Evolutionary conservation across 2,113 vertebrate genomes (phyloP).

Genomic region (Neolamprologus kungweensis): DNA sequence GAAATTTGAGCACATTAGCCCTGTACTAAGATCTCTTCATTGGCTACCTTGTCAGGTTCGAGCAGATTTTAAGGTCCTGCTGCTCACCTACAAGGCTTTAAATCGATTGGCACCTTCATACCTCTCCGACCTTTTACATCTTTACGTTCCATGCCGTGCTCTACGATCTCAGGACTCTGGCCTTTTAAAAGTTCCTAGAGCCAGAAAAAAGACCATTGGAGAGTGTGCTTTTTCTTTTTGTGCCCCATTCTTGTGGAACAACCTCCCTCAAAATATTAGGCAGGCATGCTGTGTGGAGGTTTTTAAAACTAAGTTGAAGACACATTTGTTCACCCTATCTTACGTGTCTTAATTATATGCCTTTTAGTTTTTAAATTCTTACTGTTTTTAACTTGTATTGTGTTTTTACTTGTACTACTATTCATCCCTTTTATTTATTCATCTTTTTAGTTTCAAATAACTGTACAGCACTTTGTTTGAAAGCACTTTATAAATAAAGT

Average conservation of each 20-base stretch:
- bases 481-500: too few relatives aligned
- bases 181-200: background rate
- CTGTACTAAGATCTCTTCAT: background rate
- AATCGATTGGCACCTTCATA: background rate
- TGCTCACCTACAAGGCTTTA: background rate
- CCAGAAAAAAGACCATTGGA: background rate
- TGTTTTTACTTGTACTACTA: background rate
- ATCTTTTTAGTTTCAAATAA: too few relatives aligned
- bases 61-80: background rate
- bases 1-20: background rate
- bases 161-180: background rate
- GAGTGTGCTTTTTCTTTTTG: background rate
- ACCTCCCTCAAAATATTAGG: background rate
- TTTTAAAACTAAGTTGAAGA: background rate
- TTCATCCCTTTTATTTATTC: too few relatives aligned
- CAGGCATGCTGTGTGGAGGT: background rate
- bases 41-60: background rate
- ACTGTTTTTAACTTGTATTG: background rate
- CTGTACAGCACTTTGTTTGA: too few relatives aligned
- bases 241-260: background rate
- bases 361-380: too few relatives aligned
- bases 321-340: background rate
- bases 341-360: rapidly evolving
- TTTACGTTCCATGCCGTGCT: background rate
- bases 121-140: background rate